These are phyloP conservation scores for Marisa cornuarietis DNA, from an alignment of 1,140 invertebrate species.

Conservation along the genomic window DNA sequence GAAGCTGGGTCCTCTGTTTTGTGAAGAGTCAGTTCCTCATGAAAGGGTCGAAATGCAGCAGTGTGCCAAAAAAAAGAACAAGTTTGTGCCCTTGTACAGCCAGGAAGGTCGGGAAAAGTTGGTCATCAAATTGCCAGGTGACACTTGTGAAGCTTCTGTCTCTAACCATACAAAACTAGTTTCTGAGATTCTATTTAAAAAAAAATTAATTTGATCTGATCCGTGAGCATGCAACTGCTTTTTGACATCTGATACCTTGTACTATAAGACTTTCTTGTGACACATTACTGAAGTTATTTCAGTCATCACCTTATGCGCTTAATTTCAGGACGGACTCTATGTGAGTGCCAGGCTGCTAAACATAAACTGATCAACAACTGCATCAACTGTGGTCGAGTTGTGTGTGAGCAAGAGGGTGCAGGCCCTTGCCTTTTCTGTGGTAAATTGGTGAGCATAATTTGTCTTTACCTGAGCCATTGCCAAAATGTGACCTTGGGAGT, in stretches of 20 bases:
- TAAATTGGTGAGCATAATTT: conserved; percentile 64
- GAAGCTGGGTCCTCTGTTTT: background rate
- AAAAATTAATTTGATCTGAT: too few species aligned
- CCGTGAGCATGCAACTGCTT: background rate
- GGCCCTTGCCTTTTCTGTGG: conserved; percentile 95
- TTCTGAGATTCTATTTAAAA: too few species aligned
- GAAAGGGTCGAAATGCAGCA: background rate
- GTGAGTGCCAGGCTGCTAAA: conserved; percentile 91
- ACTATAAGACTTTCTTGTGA: background rate
- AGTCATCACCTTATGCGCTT: conserved; percentile 23
- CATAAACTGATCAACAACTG: conserved; percentile 96
- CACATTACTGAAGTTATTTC: background rate
- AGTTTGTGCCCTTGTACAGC: conserved; percentile 80
- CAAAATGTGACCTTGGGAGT: too few species aligned
- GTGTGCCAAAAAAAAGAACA: conserved; percentile 75
- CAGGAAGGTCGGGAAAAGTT: conserved; percentile 76
- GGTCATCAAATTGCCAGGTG: conserved; percentile 61
- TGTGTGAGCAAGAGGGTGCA: conserved; percentile 95
- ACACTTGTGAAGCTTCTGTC: background rate
- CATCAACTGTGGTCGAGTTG: conserved; percentile 89
- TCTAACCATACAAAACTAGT: too few species aligned
- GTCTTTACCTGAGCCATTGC: too few species aligned
- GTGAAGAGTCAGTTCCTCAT: background rate
- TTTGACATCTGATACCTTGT: background rate
- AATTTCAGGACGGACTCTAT: conserved; percentile 78